Percentiles rank a stretch among this genome's conserved stretches.
These are phyloP conservation scores for Crepidodera aurea DNA, from an alignment of 2,888 invertebrate genomes.

Conservation along the genomic window DNA sequence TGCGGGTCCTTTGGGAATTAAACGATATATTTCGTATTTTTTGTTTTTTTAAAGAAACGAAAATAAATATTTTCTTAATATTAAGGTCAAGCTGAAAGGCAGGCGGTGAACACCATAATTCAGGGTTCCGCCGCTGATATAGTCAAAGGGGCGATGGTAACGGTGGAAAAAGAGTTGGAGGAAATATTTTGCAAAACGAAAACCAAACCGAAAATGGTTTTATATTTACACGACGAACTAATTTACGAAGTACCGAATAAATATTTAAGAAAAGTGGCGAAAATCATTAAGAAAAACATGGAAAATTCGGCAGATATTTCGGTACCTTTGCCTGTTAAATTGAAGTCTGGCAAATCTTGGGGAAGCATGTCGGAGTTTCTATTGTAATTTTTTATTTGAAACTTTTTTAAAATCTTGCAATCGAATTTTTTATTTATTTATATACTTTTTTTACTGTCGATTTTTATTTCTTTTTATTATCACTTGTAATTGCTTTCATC, in stretches of 20 bases:
- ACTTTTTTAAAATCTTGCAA: too few species aligned
- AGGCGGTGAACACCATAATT: constrained; percentile 93
- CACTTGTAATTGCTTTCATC: too few species aligned
- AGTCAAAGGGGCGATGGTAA: constrained; percentile 88
- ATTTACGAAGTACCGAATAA: constrained; percentile 83
- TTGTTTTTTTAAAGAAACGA: not conserved
- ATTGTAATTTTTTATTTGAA: too few species aligned
- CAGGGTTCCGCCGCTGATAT: constrained; percentile 98
- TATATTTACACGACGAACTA: constrained; percentile 96
- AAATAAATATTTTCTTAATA: constrained; percentile 27
- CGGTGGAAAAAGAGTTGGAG: constrained; percentile 70
- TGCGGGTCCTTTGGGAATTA: too few species aligned
- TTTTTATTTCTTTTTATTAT: too few species aligned
- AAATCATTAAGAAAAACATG: constrained; percentile 79
- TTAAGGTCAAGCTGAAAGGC: constrained; percentile 90
- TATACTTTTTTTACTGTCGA: too few species aligned
- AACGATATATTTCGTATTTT: too few species aligned
- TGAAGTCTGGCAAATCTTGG: constrained; percentile 86
- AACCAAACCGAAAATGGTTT: constrained; percentile 72
- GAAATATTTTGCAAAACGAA: constrained; percentile 58
- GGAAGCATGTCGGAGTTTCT: constrained; percentile 61
- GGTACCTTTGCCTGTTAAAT: constrained; percentile 88
- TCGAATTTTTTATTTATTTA: too few species aligned
- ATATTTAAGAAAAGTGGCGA: constrained; percentile 67
- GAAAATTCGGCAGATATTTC: constrained; percentile 75